Base-by-base conservation (phyloP, 1,140 invertebrate genomes). In the Vanessa atalanta region DNA sequence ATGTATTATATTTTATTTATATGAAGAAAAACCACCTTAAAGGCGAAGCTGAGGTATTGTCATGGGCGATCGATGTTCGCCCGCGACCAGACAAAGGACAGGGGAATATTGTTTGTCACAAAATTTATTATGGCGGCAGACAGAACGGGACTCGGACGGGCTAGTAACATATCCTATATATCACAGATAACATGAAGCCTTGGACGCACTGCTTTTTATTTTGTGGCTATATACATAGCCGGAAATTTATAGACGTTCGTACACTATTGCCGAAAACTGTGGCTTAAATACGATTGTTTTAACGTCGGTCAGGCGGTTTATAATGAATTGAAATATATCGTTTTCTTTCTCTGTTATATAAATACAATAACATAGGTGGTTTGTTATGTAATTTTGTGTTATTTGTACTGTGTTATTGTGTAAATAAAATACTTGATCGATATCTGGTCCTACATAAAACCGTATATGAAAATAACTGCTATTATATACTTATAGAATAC, bases 21-120 rank as follows among this genome's bases (percentile, higher is more conserved):
- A 31, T 55, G 48, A 66, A 60, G 53, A 15, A 16, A 67, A 64
- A 73, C 13, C 55, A 48, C 65, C 65, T 73, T 63, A 68, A 64
- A 73, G 64, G 12, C 47, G 64, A 53, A 53, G 65, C 65, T 55
- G 75, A 67, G 73, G 79, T 83, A 80, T 84, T 76, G 70, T 73
- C 65, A 75, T n/a, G 14, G 31, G 66, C 80, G 85, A 89, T 89
- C 86, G 84, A 89, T 88, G 81, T 70, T 73, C 75, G 71, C 81
- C 80, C 76, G 75, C 77, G 76, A 68, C 75, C 85, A 88, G 82
- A 92, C 88, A 90, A 89, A 87, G 83, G 88, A 83, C 81, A 82
- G 70, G 83, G 85, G 85, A 87, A 90, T 89, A 89, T 92, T 90
- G 88, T 90, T 90, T 90, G 87, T 90, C 88, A 87, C 83, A 86